These are phyloP conservation scores for Drosophila multiciliata DNA, from an alignment of 2,888 invertebrate species.

Conservation along the genomic window DNA sequence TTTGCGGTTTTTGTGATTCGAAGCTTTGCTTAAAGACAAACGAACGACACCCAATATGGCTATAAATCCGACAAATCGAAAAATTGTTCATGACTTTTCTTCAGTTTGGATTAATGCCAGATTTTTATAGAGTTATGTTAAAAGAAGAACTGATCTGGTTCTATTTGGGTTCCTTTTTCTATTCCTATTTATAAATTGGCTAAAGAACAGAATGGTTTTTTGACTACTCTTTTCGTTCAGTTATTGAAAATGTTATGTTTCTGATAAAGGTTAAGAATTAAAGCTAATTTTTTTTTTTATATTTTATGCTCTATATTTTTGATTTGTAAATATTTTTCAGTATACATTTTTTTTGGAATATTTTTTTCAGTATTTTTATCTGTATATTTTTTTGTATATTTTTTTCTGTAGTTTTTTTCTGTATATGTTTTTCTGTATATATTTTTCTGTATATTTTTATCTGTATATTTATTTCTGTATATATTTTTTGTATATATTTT, in stretches of 20 bases:
- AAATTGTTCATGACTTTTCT: neutral
- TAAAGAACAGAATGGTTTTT: neutral
- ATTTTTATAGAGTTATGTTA: neutral
- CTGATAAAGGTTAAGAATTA: neutral
- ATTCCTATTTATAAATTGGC: neutral
- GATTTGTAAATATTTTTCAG: no score
- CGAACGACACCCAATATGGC: slow-evolving; percentile 27
- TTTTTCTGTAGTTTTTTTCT: no score
- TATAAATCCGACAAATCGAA: slow-evolving; percentile 5
- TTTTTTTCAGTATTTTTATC: no score
- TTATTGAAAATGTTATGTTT: neutral
- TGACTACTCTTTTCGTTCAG: neutral
- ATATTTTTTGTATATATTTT: no score
- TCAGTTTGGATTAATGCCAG: neutral
- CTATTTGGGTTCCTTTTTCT: neutral
- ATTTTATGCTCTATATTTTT: no score
- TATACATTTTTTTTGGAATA: no score
- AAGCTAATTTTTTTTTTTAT: no score
- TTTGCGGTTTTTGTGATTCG: slow-evolving; percentile 54
- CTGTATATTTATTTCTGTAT: no score
- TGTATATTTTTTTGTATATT: no score
- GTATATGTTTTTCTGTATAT: no score
- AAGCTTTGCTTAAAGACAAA: slow-evolving; percentile 33
- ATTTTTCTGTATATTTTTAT: no score
- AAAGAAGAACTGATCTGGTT: neutral